Base-by-base conservation (phyloP, 2,888 invertebrate genomes). In the Calameuta pallipes region DNA sequence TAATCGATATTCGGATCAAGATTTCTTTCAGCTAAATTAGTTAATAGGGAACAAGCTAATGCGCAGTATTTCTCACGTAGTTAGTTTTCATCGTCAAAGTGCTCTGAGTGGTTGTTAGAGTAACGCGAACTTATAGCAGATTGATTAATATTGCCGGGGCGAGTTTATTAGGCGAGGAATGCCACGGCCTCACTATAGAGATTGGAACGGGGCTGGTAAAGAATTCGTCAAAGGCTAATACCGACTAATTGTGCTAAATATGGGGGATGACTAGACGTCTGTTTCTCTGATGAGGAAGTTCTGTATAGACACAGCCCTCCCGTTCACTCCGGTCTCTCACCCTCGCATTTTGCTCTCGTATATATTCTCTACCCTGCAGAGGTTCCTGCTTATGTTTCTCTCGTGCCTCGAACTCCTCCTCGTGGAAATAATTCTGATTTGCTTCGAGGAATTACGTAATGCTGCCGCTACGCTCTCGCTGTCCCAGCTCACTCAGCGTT, bases 141-240 rank as follows among this genome's bases (percentile, higher is more conserved):
- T 34, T 71, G 71, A 71, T 71, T 71, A 71, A 71, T 71, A 71
- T 71, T 71, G 31, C 71, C 71, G 23, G 34, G 33, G 71, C 74
- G 36, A 74, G 36, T 74, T 36, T 74, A 74, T 74, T 74, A 74
- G 23, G 74, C 74, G 36, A 30, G 74, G 36, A 35, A 74, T 74
- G 36, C 33, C 23, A 41, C 74, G 11, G 36, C 12, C 1, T 36
- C 36, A 30, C 12, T 33, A 36, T 36, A 11, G 71, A 71, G 34
- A 31, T 71, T 34, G 33, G 13, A 71, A 33, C n/a, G 74, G 74
- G 37, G 34, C 11, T 30, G 74, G 35, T n/a, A 41, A 74, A 74
- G 74, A 74, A 74, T 74, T 74, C 74, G 74, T 74, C 74, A 74
- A 74, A 74, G 74, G 74, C 74, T 74, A 74, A 74, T 74, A 74